A percentile compares a stretch with the other conserved stretches of the same genome.
These are phyloP conservation scores for Antitype chi DNA, from an alignment of 2,888 invertebrate genomes.

Conservation along the genomic window DNA sequence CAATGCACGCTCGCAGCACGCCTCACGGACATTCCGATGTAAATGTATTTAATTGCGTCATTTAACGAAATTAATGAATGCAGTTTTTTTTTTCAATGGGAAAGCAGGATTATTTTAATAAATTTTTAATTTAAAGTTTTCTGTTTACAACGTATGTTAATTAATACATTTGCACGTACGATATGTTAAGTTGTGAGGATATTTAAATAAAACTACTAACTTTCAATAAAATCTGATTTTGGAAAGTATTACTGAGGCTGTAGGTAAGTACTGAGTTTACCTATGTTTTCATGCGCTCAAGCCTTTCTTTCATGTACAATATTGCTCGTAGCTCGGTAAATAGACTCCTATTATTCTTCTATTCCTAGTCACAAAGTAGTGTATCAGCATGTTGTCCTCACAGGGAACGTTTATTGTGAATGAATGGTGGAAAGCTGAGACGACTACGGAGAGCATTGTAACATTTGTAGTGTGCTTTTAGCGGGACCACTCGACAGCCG, in stretches of 20 bases:
- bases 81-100: slow-evolving; percentile 34
- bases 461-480: slow-evolving; percentile 70
- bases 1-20: slow-evolving; percentile 47
- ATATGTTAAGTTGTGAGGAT: background rate
- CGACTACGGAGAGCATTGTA: slow-evolving; percentile 68
- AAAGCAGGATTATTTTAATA: slow-evolving; percentile 17
- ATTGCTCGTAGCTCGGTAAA: background rate
- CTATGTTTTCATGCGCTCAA: background rate
- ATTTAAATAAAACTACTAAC: background rate
- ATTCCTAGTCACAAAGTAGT: slow-evolving; percentile 14
- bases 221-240: slow-evolving; percentile 10
- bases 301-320: slow-evolving; percentile 1
- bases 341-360: slow-evolving; percentile 11
- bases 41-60: slow-evolving; percentile 69
- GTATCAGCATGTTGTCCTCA: slow-evolving; percentile 48
- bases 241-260: background rate
- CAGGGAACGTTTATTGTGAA: slow-evolving; percentile 62
- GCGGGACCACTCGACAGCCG: slow-evolving; percentile 62
- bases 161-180: slow-evolving; percentile 12
- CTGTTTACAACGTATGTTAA: slow-evolving; percentile 18
- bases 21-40: slow-evolving; percentile 55
- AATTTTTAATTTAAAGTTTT: slow-evolving; percentile 22
- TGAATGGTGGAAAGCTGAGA: slow-evolving; percentile 66
- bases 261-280: background rate
- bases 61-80: slow-evolving; percentile 53